These are phyloP conservation scores for Hydropsyche betteni DNA, from an alignment of 2,888 invertebrate species.

Conservation along the genomic window DNA sequence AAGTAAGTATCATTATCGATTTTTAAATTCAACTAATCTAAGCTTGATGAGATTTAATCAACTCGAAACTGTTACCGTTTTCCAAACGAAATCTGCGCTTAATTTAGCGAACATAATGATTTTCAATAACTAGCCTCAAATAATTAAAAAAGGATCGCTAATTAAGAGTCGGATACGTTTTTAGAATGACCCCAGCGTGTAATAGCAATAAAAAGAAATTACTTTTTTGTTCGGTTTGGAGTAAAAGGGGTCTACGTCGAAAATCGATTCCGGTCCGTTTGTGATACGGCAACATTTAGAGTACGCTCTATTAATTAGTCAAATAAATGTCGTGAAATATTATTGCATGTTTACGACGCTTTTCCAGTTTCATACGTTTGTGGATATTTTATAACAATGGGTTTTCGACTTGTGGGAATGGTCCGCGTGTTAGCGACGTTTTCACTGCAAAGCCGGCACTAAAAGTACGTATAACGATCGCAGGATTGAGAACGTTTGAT, in stretches of 20 bases:
- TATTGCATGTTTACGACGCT: neutral
- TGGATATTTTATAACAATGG: no score
- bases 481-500: neutral
- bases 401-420: slow-evolving; percentile 3
- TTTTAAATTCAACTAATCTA: no score
- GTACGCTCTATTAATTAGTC: no score
- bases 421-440: slow-evolving; percentile 7
- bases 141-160: no score
- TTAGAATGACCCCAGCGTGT: slow-evolving; percentile 27
- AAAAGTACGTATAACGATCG: neutral
- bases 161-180: no score
- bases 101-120: no score
- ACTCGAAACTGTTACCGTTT: no score
- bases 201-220: slow-evolving; percentile 38
- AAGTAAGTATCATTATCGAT: slow-evolving; percentile 69
- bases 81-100: no score
- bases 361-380: neutral
- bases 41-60: no score
- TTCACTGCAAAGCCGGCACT: neutral
- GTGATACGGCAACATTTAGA: neutral
- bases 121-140: no score
- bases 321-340: no score
- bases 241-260: neutral
- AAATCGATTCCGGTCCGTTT: slow-evolving; percentile 1
- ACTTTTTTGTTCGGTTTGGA: neutral